These are phyloP conservation scores for Phrynocephalus guinanensis DNA, from an alignment of 2,797 vertebrate species.

Conservation along the genomic window DNA sequence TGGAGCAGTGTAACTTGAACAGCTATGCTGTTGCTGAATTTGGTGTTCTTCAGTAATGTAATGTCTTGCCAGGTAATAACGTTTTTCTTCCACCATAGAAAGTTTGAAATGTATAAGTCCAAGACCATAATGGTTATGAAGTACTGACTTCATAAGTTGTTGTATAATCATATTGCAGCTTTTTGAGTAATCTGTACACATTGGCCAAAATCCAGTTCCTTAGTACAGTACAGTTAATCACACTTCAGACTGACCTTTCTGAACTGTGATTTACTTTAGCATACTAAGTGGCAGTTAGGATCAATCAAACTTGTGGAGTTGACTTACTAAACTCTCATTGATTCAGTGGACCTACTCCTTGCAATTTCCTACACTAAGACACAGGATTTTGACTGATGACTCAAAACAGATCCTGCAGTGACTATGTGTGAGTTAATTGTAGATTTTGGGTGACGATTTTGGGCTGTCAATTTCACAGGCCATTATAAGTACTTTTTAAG, in stretches of 20 bases:
- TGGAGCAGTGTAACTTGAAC: neutral
- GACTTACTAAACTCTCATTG: too few species aligned
- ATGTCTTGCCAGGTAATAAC: neutral
- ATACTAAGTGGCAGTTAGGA: too few species aligned
- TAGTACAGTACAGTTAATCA: too few species aligned
- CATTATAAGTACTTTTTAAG: neutral
- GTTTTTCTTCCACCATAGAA: neutral
- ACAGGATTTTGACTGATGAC: neutral
- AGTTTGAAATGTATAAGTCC: neutral
- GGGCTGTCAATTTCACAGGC: neutral
- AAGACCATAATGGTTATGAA: slow-evolving; percentile 2
- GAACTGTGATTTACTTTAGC: too few species aligned
- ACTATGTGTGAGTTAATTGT: neutral
- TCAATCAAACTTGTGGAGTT: too few species aligned
- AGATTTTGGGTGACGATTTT: neutral
- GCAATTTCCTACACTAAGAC: too few species aligned
- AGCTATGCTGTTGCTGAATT: neutral
- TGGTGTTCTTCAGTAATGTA: neutral
- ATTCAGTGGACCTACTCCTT: too few species aligned
- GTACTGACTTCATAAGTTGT: neutral
- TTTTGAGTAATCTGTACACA: neutral
- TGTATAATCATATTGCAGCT: slow-evolving; percentile 6
- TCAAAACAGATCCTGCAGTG: neutral
- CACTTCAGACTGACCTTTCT: neutral
- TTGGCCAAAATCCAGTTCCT: neutral